phyloP scores from a whole-genome alignment of 2,113 vertebrate genomes.

The Dolichallabes microphthalmus region DNA sequence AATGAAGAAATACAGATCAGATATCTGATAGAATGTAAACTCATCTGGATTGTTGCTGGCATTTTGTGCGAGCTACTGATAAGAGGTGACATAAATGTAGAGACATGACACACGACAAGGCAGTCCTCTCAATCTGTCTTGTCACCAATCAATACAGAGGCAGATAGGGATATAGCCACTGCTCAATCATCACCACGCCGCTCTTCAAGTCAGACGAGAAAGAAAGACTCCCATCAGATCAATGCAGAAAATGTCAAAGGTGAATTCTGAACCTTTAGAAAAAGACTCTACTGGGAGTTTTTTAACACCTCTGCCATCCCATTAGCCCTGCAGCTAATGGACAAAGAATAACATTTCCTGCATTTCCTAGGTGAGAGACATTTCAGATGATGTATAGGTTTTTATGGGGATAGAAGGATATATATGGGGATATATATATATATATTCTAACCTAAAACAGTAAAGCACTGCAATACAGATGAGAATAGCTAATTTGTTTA shows the following conservation, averaged over 20 bases:
- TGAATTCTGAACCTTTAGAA: slow-evolving; percentile 49
- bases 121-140: slow-evolving; percentile 51
- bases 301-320: slow-evolving; percentile 37
- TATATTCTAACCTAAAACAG: neutral
- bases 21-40: slow-evolving; percentile 43
- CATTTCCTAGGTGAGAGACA: slow-evolving; percentile 26
- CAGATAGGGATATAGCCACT: slow-evolving; percentile 46
- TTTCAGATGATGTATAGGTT: slow-evolving; percentile 4
- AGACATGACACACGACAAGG: slow-evolving; percentile 52
- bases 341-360: slow-evolving; percentile 48
- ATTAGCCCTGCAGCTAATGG: slow-evolving; percentile 35
- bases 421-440: neutral
- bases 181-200: slow-evolving; percentile 51
- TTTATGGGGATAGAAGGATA: neutral
- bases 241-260: slow-evolving; percentile 50
- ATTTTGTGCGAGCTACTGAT: slow-evolving; percentile 48
- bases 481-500: neutral
- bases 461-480: neutral
- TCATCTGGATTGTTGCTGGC: slow-evolving; percentile 33
- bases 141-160: slow-evolving; percentile 55
- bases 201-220: slow-evolving; percentile 38
- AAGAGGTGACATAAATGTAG: slow-evolving; percentile 47
- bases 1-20: slow-evolving; percentile 22
- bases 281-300: slow-evolving; percentile 39
- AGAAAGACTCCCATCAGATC: slow-evolving; percentile 38